A percentile compares a stretch with the other conserved stretches of the same genome.
These are phyloP conservation scores for Pachyramphus minor DNA, from an alignment of 2,113 vertebrate genomes.

Conservation along the genomic window DNA sequence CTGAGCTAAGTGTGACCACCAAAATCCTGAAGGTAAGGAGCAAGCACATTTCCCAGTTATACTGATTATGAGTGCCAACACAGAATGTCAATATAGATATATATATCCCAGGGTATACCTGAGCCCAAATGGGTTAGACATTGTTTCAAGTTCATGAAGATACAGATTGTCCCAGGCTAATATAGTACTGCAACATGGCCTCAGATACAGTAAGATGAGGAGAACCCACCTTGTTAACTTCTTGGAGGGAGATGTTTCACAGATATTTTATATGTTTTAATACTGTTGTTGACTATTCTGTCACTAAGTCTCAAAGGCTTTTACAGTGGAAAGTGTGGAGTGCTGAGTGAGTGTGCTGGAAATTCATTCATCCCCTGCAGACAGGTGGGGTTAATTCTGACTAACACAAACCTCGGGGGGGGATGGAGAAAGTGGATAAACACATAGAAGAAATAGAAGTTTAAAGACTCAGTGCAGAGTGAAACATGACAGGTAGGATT, in stretches of 20 bases:
- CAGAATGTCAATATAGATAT: neutral
- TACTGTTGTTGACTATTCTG: neutral
- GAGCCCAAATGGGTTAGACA: neutral
- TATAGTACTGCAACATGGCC: neutral
- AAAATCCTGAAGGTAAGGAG: neutral
- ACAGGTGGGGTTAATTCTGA: constrained; percentile 3
- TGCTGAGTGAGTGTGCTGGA: neutral
- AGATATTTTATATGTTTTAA: constrained; percentile 7
- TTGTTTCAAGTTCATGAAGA: neutral
- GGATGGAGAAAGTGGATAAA: neutral
- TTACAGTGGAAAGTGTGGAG: neutral
- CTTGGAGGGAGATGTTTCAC: neutral
- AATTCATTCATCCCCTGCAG: neutral
- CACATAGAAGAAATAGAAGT: neutral
- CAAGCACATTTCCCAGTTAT: neutral
- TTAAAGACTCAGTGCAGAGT: neutral
- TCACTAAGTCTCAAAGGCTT: neutral
- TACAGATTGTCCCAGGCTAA: neutral
- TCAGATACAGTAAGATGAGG: neutral
- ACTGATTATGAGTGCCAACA: neutral
- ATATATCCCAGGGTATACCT: neutral
- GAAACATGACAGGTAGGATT: neutral
- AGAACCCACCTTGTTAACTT: neutral
- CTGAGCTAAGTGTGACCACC: neutral
- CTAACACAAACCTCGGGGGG: neutral